These are phyloP conservation scores for Gymnosoma rotundatum DNA, from an alignment of 2,888 invertebrate genomes.

Conservation along the genomic window DNA sequence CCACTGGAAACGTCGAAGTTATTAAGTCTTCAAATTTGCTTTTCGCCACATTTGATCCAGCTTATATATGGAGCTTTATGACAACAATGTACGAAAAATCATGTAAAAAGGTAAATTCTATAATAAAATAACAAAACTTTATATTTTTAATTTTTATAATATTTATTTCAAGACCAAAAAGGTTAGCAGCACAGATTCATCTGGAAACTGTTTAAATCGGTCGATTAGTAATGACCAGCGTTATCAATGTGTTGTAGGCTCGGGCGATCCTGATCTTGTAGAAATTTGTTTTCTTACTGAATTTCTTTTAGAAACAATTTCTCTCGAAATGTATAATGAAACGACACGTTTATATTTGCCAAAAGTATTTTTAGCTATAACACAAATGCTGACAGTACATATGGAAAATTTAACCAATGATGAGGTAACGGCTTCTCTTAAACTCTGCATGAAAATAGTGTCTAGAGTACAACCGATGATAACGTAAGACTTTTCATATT, in stretches of 20 bases:
- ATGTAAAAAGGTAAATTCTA: constrained; percentile 80
- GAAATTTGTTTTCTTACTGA: constrained; percentile 89
- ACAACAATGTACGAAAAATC: constrained; percentile 86
- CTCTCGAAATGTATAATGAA: constrained; percentile 89
- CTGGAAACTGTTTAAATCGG: constrained; percentile 58
- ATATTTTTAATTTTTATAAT: not conserved
- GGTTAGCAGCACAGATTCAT: constrained; percentile 64
- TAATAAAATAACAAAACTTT: not conserved
- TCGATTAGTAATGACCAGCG: constrained; percentile 71
- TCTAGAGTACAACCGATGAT: constrained; percentile 88
- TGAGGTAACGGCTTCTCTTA: constrained; percentile 86
- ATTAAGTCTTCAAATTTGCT: constrained; percentile 92
- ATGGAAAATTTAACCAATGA: constrained; percentile 82
- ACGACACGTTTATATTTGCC: constrained; percentile 90
- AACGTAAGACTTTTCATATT: constrained; percentile 74
- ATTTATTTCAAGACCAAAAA: constrained; percentile 73
- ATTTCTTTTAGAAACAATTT: constrained; percentile 89
- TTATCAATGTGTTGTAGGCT: constrained; percentile 83
- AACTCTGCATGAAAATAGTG: constrained; percentile 88
- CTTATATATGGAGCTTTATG: constrained; percentile 92
- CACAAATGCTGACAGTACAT: constrained; percentile 84
- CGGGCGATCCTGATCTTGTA: constrained; percentile 85
- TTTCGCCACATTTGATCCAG: constrained; percentile 91
- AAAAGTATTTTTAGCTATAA: constrained; percentile 87
- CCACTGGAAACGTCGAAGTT: constrained; percentile 86